Percentiles rank a stretch among this genome's conserved stretches.
These are phyloP conservation scores for Campoletis raptor DNA, from an alignment of 2,888 invertebrate genomes.

Conservation along the genomic window DNA sequence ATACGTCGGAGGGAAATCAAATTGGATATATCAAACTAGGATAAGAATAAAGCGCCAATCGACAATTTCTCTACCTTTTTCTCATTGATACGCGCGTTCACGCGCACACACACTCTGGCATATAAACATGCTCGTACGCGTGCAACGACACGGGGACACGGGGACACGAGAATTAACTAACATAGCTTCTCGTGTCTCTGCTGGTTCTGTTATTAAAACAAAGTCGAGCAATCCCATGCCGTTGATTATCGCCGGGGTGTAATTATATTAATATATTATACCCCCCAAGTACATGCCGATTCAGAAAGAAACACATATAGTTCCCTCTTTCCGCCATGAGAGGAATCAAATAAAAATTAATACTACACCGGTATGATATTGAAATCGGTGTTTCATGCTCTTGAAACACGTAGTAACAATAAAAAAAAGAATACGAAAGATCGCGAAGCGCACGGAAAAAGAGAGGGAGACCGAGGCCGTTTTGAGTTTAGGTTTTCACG, in stretches of 20 bases:
- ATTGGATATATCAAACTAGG: not conserved
- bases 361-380: not conserved
- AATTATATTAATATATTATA: not conserved
- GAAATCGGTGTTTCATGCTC: not conserved
- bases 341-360: not conserved
- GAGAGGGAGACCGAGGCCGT: not conserved
- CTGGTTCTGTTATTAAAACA: not conserved
- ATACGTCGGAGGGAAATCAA: not conserved
- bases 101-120: not conserved
- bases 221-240: not conserved
- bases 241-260: not conserved
- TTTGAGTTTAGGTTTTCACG: not conserved
- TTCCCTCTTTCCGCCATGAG: not conserved
- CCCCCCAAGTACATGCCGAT: not conserved
- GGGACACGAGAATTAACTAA: not conserved
- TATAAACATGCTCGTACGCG: not conserved
- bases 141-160: not conserved
- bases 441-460: not conserved
- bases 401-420: not conserved
- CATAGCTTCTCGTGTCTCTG: not conserved
- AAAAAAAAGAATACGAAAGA: slow-evolving; percentile 5
- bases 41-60: not conserved
- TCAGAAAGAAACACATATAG: not conserved
- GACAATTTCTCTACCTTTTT: not conserved
- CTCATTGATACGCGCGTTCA: not conserved